These are phyloP conservation scores for Tragelaphus scriptus DNA, from an alignment of 2,113 vertebrate genomes.

Conservation along the genomic window DNA sequence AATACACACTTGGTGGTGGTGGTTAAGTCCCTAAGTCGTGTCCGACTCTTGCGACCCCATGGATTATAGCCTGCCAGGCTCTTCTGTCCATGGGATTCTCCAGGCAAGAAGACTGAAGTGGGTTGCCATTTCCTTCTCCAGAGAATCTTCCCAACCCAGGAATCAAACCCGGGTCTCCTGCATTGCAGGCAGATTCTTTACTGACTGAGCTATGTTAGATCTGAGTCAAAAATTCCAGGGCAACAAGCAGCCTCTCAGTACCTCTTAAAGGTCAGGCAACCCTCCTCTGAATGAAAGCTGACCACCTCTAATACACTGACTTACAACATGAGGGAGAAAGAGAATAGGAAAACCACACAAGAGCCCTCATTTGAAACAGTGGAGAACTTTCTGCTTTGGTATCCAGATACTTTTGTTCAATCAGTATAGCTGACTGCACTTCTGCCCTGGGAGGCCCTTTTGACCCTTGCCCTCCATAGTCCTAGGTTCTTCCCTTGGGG, in stretches of 20 bases:
- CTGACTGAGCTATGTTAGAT: not conserved
- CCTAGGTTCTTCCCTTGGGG: not conserved
- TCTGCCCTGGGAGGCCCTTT: not conserved
- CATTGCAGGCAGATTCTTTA: not conserved
- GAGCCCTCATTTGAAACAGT: not conserved
- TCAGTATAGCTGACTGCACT: not conserved
- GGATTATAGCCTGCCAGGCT: not conserved
- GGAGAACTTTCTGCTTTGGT: not conserved
- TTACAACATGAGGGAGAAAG: not conserved
- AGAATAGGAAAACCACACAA: not conserved
- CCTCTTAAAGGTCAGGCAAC: not conserved
- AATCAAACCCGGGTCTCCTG: not conserved
- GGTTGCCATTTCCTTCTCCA: not conserved
- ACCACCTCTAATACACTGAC: not conserved
- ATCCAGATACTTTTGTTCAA: not conserved
- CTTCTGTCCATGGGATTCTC: not conserved
- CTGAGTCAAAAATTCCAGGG: not conserved
- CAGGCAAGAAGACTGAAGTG: not conserved
- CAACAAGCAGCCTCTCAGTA: not conserved
- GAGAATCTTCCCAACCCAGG: not conserved
- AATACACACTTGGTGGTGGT: not conserved
- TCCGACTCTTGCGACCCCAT: rapidly evolving
- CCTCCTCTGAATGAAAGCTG: not conserved
- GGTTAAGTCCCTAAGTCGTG: not conserved
- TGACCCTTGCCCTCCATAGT: not conserved